Base-by-base conservation (phyloP, 92 coral and sea anemone species). In the Palythoa grandiflora region DNA sequence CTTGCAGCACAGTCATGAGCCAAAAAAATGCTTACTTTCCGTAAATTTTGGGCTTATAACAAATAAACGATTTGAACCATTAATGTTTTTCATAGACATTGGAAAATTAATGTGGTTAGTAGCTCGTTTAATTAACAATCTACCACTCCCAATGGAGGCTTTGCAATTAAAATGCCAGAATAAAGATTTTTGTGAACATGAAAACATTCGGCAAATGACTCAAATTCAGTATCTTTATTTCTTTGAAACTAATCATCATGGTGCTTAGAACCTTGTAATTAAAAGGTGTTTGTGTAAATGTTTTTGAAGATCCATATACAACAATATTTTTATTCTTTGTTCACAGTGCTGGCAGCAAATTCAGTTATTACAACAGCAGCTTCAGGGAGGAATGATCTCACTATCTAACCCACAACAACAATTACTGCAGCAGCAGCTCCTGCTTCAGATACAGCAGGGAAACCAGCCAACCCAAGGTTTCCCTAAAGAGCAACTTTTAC, bases 321-420 rank as follows among this genome's bases (percentile, higher is more conserved):
- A 51, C 40, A 10, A 63, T 47, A 81, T 44, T 19, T 6, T 40
- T 47, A 20, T 16, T 8, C 71, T 20, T 81, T 47, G 40, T 81
- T 81, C 66, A 12, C 63, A 81, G 86, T 81, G 75, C 28, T 93
- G 96, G 95, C 96, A 96, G 80, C 98, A 92, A 68, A 91, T 94
- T 68, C 98, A 94, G 83, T 80, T 93, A 87, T 84, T 91, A 50
- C 96, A 97, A 87, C 99, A 95, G 79, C 98, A 96, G 68, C 77
- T 92, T 9, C 98, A 96, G 76, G 70, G 86, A 35, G 86, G 86
- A 44, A 48, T 79, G 72, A 19, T 88, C 38, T 50, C 84, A 39
- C 40, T 89, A 53, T 61, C 96, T 53, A 78, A 87, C 85, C 50
- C 83, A 11, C 94, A 91, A 61, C 97, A 91, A 54, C 90, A 93